Conservation (phyloP, 2,113 vertebrate genomes). For the Pteruthius melanotis region DNA sequence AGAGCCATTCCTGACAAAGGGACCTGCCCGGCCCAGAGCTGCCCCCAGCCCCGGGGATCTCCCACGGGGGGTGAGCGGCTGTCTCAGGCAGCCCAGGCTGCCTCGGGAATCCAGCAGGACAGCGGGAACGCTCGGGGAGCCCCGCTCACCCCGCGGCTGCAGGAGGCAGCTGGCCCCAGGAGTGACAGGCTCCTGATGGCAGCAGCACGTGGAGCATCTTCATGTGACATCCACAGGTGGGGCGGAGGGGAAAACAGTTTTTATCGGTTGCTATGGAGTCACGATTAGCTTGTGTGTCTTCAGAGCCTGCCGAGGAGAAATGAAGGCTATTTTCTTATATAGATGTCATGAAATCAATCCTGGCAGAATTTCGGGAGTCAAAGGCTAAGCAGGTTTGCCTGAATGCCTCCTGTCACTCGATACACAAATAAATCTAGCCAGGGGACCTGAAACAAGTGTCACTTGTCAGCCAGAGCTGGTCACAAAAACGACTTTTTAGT, state of each 20-base stretch:
- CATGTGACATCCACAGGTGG: constrained; percentile 70
- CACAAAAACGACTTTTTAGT: constrained; percentile 12
- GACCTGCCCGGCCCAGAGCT: background rate
- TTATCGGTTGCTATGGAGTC: constrained; percentile 57
- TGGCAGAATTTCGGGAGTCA: constrained; percentile 59
- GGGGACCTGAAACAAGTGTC: constrained; percentile 40
- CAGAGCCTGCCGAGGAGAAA: constrained; percentile 64
- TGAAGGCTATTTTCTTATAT: constrained; percentile 62
- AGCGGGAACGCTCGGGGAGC: background rate
- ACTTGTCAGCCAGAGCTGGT: constrained; percentile 31
- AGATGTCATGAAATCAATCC: constrained; percentile 68
- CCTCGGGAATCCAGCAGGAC: background rate
- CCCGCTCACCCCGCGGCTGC: background rate
- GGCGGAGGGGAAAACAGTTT: constrained; percentile 62
- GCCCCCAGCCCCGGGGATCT: background rate
- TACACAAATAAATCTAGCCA: constrained; percentile 6
- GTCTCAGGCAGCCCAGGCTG: background rate
- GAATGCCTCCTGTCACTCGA: constrained; percentile 47
- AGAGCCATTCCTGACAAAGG: background rate
- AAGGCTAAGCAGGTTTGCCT: constrained; percentile 66
- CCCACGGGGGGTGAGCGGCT: background rate
- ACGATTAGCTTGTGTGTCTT: constrained; percentile 46
- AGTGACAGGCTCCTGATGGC: constrained; percentile 65
- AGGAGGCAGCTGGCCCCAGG: constrained; percentile 30
- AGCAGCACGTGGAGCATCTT: constrained; percentile 64